Conservation (phyloP, 2,113 vertebrate species). For the Capreolus pygargus region DNA sequence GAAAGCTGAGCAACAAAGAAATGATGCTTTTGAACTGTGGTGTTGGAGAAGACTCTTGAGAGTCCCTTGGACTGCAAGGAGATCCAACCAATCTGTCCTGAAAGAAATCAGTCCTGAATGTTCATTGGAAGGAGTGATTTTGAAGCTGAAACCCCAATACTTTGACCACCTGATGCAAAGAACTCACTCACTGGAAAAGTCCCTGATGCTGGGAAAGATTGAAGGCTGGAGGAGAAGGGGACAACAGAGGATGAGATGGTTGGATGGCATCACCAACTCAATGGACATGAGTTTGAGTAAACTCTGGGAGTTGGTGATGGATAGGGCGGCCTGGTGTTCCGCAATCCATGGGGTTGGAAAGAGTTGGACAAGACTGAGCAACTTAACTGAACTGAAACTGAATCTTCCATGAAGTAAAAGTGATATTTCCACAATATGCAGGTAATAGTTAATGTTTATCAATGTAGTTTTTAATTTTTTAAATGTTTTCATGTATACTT, state of each 20-base stretch:
- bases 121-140: fast-evolving
- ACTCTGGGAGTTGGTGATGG: background rate
- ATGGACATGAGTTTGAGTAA: background rate
- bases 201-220: background rate
- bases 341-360: background rate
- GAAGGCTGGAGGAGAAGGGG: fast-evolving
- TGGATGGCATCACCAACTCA: background rate
- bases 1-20: background rate
- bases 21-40: background rate
- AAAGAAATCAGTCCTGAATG: background rate
- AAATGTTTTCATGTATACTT: background rate
- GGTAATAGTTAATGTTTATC: background rate
- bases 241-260: background rate
- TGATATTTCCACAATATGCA: background rate
- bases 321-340: fast-evolving
- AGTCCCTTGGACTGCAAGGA: background rate
- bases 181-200: background rate
- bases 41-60: background rate
- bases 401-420: background rate
- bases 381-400: background rate
- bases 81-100: background rate
- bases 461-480: background rate
- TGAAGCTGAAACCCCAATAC: background rate
- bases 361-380: background rate
- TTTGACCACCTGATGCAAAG: background rate